These are phyloP conservation scores for Drosophila nikananu DNA, from an alignment of 1,140 invertebrate genomes.

Conservation along the genomic window DNA sequence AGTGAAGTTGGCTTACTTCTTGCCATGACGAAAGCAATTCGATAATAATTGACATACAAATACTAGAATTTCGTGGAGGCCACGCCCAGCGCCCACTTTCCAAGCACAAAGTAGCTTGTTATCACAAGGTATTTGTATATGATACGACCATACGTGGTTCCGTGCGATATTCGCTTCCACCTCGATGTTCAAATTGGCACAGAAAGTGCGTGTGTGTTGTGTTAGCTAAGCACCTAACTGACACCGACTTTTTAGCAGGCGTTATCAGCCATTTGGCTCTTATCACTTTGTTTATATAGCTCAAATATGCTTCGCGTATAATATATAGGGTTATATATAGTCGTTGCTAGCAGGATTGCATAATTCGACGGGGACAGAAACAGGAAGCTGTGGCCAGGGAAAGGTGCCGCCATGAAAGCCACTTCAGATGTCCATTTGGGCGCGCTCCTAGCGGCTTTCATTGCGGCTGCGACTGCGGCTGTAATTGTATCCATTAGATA, in stretches of 20 bases:
- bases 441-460: slow-evolving; percentile 45
- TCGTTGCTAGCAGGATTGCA: slow-evolving; percentile 55
- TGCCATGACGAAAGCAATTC: slow-evolving; percentile 63
- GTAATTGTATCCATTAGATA: slow-evolving; percentile 66
- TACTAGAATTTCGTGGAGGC: neutral
- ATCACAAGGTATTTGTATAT: slow-evolving; percentile 49
- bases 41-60: slow-evolving; percentile 45
- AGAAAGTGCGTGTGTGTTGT: slow-evolving; percentile 61
- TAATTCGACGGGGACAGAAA: slow-evolving; percentile 45
- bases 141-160: slow-evolving; percentile 41
- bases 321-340: slow-evolving; percentile 28
- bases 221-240: slow-evolving; percentile 28
- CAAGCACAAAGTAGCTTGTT: slow-evolving; percentile 44
- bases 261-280: slow-evolving; percentile 62
- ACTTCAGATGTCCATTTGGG: slow-evolving; percentile 5
- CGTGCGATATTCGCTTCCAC: slow-evolving; percentile 25
- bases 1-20: slow-evolving; percentile 38
- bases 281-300: slow-evolving; percentile 71
- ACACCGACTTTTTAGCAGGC: slow-evolving; percentile 4
- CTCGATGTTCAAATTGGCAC: slow-evolving; percentile 28
- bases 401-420: slow-evolving; percentile 12
- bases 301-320: slow-evolving; percentile 33
- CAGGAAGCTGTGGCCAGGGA: slow-evolving; percentile 58
- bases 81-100: slow-evolving; percentile 39
- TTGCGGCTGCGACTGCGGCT: slow-evolving; percentile 57